Base-by-base conservation (phyloP, 2,113 vertebrate genomes). In the Gobio gobio region DNA sequence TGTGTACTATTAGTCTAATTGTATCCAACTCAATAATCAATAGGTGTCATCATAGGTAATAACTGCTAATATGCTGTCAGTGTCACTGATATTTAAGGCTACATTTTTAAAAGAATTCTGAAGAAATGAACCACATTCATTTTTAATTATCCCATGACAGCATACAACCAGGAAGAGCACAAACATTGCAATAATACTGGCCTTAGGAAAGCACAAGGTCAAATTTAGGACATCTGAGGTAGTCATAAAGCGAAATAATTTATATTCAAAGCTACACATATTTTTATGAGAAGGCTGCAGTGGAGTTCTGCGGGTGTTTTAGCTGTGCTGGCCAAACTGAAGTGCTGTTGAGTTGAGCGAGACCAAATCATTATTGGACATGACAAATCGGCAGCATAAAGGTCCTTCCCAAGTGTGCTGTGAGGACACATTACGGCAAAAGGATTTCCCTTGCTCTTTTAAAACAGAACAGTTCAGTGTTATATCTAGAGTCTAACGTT, bases 341-440 rank as follows among this genome's bases (percentile, higher is more conserved):
- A 73, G 43, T 73, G 70, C 22, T 73, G 70, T 22, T 73, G 70
- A 73, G 70, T 22, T 73, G 70, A 73, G 70, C 29, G 13, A 54
- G 45, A 54, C 45, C 73, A 29, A 76, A 5, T 33, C 24, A 51
- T 76, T 33, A 76, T 33, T 76, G 14, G 33, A 54, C 14, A 16
- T 54, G 47, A 29, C 24, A 76, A 73, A 76, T 75, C 24, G 2
- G 7, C 24, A 75, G 14, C 47, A 54, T 51, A 54, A 49, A 18
- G 3, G 6, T 33, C 24, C 47, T 29, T 76, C 24, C 14, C 3
- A 75, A 75, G 47, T 54, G 12, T 8, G 1, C 73, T 54, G 47
- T 54, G 73, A 29, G 26, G 45, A 76, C 73, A 76, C 24, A 54
- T 75, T 24, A 18, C 18, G 2, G 64, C 16, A 36, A 68, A 68